Conservation (phyloP, 2,113 vertebrate species). For the Melierax canorus region DNA sequence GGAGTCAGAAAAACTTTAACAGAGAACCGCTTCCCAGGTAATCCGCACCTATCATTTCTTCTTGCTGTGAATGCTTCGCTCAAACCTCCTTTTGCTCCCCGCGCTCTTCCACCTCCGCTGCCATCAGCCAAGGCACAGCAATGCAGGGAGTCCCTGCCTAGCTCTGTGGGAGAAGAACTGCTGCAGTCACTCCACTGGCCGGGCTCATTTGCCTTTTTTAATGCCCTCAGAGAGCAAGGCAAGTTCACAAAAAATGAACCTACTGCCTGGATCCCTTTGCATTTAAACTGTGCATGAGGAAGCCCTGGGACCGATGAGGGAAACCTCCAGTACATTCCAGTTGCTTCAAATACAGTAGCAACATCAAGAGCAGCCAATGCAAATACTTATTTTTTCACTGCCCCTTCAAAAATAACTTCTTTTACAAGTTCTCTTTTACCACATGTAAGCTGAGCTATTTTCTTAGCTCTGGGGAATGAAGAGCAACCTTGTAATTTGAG, state of each 20-base stretch:
- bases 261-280: not conserved
- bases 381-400: not conserved
- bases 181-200: not conserved
- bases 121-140: rapidly evolving
- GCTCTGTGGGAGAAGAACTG: not conserved
- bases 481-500: conserved; percentile 36
- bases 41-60: not conserved
- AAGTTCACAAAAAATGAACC: not conserved
- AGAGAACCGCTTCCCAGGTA: not conserved
- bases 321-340: not conserved
- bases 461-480: not conserved
- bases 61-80: rapidly evolving
- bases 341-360: not conserved
- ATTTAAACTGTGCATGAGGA: not conserved
- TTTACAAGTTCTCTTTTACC: not conserved
- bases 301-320: not conserved
- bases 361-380: not conserved
- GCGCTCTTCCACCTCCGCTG: not conserved
- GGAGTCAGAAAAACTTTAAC: not conserved
- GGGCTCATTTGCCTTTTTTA: not conserved
- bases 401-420: conserved; percentile 7
- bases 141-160: not conserved
- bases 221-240: not conserved
- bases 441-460: conserved; percentile 2
- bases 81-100: not conserved